phyloP scores from a whole-genome alignment of 2,888 invertebrate species.

The Chrysina gloriosa region DNA sequence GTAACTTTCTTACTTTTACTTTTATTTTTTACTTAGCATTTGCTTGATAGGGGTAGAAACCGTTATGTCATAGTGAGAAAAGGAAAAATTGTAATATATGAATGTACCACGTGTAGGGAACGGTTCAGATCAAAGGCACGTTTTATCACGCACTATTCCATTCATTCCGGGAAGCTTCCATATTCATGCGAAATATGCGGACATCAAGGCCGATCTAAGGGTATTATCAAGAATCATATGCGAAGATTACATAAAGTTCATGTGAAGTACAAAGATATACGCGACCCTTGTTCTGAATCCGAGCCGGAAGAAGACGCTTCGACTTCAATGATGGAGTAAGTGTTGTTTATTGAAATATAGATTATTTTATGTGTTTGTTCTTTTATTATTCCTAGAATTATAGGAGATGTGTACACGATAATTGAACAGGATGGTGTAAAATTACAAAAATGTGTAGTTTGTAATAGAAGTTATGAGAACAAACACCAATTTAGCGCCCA shows the following conservation, averaged over 20 bases:
- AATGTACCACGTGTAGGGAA: not conserved
- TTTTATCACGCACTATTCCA: not conserved
- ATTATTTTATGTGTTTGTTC: not conserved
- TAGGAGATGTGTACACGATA: not conserved
- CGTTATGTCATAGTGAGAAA: not conserved
- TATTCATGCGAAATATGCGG: constrained; percentile 2
- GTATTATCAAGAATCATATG: constrained; percentile 1
- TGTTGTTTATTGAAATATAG: too few species aligned
- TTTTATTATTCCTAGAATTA: not conserved
- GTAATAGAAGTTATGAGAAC: not conserved
- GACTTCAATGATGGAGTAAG: not conserved
- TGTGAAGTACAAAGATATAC: not conserved
- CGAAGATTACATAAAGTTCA: not conserved
- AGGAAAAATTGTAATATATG: not conserved
- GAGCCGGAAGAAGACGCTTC: not conserved
- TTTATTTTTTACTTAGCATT: too few species aligned
- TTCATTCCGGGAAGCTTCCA: not conserved
- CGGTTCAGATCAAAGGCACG: not conserved
- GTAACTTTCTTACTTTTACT: too few species aligned
- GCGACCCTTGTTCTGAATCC: not conserved
- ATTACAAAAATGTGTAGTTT: not conserved
- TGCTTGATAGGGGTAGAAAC: too few species aligned
- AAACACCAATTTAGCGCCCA: not conserved
- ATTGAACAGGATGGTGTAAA: not conserved
- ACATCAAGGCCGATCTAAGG: not conserved